These are phyloP conservation scores for Apus apus DNA, from an alignment of 2,113 vertebrate genomes.

Conservation along the genomic window DNA sequence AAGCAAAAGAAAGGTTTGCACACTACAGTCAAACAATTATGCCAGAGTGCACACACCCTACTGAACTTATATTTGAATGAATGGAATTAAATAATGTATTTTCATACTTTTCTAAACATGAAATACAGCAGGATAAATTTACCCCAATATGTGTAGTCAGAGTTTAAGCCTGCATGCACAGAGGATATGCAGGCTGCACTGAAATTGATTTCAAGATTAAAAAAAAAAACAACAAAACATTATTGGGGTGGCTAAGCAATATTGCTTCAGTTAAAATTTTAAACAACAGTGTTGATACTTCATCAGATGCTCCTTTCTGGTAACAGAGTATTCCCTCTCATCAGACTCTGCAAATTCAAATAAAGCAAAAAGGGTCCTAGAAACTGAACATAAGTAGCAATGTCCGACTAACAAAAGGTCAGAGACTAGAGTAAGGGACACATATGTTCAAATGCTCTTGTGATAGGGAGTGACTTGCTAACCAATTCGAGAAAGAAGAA, in stretches of 20 bases:
- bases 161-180: accelerated
- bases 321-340: not conserved
- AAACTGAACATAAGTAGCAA: not conserved
- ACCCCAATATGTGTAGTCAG: not conserved
- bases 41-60: not conserved
- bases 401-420: not conserved
- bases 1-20: not conserved
- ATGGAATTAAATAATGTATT: not conserved
- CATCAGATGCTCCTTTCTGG: not conserved
- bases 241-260: not conserved
- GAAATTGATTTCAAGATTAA: not conserved
- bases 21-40: not conserved
- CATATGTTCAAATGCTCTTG: not conserved
- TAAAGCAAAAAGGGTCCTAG: not conserved
- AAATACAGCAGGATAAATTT: not conserved
- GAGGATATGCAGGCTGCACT: not conserved
- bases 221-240: not conserved
- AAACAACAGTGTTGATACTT: not conserved
- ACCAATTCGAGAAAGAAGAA: not conserved
- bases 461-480: too few relatives aligned
- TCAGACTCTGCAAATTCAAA: not conserved
- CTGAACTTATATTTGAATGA: slow-evolving; percentile 35
- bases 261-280: not conserved
- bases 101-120: not conserved
- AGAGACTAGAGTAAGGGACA: accelerated